These are phyloP conservation scores for Henicopernis longicauda DNA, from an alignment of 2,113 vertebrate genomes.

Conservation along the genomic window DNA sequence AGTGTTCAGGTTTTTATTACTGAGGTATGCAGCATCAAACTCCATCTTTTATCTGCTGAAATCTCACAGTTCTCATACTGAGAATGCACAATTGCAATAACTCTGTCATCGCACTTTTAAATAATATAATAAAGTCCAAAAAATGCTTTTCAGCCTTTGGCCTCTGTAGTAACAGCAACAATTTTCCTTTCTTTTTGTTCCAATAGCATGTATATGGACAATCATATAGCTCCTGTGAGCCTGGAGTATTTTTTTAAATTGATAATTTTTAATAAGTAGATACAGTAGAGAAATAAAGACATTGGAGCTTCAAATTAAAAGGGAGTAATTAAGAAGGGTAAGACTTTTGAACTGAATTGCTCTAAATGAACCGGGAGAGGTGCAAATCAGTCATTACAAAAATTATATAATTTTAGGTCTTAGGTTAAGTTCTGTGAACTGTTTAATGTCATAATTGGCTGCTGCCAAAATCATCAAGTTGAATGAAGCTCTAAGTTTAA, in stretches of 20 bases:
- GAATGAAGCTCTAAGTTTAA: conserved; percentile 73
- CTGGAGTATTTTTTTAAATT: conserved; percentile 33
- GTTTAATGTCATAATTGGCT: conserved; percentile 79
- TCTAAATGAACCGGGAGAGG: conserved; percentile 36
- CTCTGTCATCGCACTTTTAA: background rate
- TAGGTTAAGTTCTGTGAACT: conserved; percentile 75
- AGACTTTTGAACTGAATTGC: conserved; percentile 50
- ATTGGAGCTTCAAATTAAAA: conserved; percentile 53
- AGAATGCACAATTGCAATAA: background rate
- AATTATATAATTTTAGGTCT: conserved; percentile 72
- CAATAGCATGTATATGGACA: conserved; percentile 6
- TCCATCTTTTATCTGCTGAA: background rate
- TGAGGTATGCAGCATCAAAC: background rate
- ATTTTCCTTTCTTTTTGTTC: conserved; percentile 55
- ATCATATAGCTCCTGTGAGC: conserved; percentile 6
- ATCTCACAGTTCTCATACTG: background rate
- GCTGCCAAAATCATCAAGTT: conserved; percentile 71
- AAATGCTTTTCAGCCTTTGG: background rate
- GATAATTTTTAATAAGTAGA: conserved; percentile 66
- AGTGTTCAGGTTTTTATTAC: background rate
- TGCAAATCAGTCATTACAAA: conserved; percentile 71
- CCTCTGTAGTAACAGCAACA: background rate
- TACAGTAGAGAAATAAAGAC: conserved; percentile 38
- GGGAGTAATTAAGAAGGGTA: conserved; percentile 57
- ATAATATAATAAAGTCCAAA: background rate